These are phyloP conservation scores for Drosophila murphyi DNA, from an alignment of 1,140 invertebrate species.

Conservation along the genomic window DNA sequence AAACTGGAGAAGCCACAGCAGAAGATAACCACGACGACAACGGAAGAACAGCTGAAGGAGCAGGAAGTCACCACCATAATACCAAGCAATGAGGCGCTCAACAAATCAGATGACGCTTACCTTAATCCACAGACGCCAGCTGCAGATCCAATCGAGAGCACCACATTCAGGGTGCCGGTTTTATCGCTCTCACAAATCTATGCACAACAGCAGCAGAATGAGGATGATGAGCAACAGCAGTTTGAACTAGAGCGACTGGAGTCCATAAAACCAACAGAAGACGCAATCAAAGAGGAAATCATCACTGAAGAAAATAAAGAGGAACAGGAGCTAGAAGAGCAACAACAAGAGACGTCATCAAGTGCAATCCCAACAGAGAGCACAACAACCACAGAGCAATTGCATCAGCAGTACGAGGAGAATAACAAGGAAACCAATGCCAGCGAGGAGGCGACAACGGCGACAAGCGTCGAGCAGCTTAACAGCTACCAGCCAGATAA, in stretches of 20 bases:
- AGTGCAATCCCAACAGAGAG: constrained; percentile 3
- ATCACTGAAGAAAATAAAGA: neutral
- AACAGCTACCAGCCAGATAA: constrained; percentile 20
- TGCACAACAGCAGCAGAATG: constrained; percentile 73
- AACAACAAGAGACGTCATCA: constrained; percentile 2
- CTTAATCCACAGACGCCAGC: constrained; percentile 15
- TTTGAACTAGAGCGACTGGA: constrained; percentile 52
- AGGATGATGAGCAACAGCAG: constrained; percentile 61
- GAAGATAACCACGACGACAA: constrained; percentile 9
- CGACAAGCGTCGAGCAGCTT: constrained; percentile 14
- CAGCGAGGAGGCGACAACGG: constrained; percentile 25
- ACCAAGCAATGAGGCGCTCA: constrained; percentile 46
- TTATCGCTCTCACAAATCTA: constrained; percentile 78
- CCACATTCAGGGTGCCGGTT: constrained; percentile 51
- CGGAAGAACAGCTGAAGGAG: constrained; percentile 9
- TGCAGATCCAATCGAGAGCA: constrained; percentile 37
- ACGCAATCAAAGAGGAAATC: constrained; percentile 46
- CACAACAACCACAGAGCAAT: constrained; percentile 23
- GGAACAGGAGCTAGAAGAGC: neutral
- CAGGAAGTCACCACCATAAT: constrained; percentile 42
- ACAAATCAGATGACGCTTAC: constrained; percentile 50
- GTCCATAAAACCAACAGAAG: constrained; percentile 31
- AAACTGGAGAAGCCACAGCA: constrained; percentile 9
- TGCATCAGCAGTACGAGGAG: constrained; percentile 8
- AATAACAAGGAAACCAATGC: constrained; percentile 41